phyloP scores from a whole-genome alignment of 1,140 invertebrate genomes.

The Eupristina koningsbergeri region DNA sequence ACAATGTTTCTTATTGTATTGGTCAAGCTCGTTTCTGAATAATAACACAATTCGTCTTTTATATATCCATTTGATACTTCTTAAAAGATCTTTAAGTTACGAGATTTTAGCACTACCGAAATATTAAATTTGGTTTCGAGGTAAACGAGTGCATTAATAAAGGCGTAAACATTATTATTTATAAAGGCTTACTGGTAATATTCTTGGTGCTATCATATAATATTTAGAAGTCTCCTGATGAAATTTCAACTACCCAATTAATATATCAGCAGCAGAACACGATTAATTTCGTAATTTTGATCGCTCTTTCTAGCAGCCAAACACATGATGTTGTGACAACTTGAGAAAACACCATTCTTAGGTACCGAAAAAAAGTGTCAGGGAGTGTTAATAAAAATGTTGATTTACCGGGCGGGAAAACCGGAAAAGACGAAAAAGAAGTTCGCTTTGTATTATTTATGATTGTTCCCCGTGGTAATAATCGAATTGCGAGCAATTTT shows the following conservation, averaged over 20 bases:
- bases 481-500: constrained; percentile 34
- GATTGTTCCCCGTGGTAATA: constrained; percentile 27
- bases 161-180: neutral
- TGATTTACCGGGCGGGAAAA: no score
- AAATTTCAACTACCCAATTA: constrained; percentile 9
- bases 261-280: neutral
- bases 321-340: neutral
- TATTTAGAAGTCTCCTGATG: neutral
- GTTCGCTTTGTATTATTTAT: constrained; percentile 25
- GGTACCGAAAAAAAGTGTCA: neutral
- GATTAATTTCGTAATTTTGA: constrained; percentile 29
- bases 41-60: no score
- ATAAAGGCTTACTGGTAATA: constrained; percentile 10
- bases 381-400: neutral
- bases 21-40: no score
- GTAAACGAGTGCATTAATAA: no score
- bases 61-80: no score
- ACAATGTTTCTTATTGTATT: no score
- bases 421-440: neutral
- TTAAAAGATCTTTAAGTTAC: no score
- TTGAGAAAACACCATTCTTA: neutral
- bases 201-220: neutral
- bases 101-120: no score
- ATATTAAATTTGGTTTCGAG: no score
- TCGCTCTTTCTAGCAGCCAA: neutral